Evolutionary conservation across 2,113 vertebrate species (phyloP), one percentile per base, ranked within the genome.

Genomic region (Plectropomus leopardus): DNA sequence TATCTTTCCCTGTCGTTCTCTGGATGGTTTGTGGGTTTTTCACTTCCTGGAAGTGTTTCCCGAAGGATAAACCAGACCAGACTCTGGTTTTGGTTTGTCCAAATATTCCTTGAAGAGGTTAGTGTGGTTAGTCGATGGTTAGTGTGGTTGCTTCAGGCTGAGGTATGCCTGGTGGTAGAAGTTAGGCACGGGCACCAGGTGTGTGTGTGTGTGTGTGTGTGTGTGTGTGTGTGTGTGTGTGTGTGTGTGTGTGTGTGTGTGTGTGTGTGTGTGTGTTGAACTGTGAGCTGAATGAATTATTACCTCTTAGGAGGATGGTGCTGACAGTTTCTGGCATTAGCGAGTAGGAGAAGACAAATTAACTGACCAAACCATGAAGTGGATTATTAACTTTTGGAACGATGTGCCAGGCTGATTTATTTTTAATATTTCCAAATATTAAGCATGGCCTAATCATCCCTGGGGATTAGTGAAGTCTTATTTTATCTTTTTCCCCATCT

Each of bases 11-110:
- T 66, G 44, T 54, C 30, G 5, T 45, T 53, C 73, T 73, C 19
- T 26, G 44, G 68, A 44, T 24, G 47, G 42, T 60, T 63, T 70
- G 72, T 65, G 81, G 78, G 13, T 48, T 69, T 59, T 80, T 63
- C 11, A 61, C 23, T 60, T 68, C 21, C 50, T 68, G 21, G 11
- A 40, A 72, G 68, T 73, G 60, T 67, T 83, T 78, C 55, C 61
- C 24, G 3, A 53, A 30, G 55, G 36, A 47, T 2, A 11, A 74
- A 51, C 17, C 66, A 63, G 32, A 68, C 83, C 70, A 80, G 73
- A 54, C 61, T 80, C 51, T 83, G 79, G 70, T 85, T 88, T 77
- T 45, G 42, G 21, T 70, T 61, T 23, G 11, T 73, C 24, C 36
- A 66, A 44, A 79, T 50, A 51, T 58, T 76, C 81, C 28, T 53